Conservation (phyloP, 2,888 invertebrate species). For the Chirona hameri region DNA sequence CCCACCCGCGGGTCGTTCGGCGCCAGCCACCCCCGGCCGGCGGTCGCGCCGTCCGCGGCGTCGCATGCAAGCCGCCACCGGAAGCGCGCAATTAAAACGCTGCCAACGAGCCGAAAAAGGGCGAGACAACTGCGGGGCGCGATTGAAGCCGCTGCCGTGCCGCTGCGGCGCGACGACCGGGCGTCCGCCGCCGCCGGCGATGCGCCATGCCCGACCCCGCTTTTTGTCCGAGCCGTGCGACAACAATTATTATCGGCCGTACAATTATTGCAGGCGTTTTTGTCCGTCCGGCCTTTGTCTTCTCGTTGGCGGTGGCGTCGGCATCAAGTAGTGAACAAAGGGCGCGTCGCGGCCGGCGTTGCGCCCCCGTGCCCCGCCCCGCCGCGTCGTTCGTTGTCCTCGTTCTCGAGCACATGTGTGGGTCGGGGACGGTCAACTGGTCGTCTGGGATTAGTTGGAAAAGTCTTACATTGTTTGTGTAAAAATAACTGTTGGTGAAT, state of each 20-base stretch:
- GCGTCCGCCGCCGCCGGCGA: not conserved
- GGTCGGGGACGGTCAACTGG: not conserved
- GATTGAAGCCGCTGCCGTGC: not conserved
- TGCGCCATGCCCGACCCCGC: not conserved
- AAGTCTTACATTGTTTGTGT: too few relatives aligned
- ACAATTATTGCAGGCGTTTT: conserved; percentile 24
- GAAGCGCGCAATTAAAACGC: conserved; percentile 25
- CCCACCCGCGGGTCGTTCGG: not conserved
- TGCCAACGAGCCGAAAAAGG: not conserved
- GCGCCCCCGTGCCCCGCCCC: not conserved
- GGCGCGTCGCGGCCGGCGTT: not conserved
- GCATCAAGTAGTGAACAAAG: not conserved
- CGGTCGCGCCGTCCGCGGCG: not conserved
- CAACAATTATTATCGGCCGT: conserved; percentile 4
- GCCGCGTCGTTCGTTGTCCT: not conserved
- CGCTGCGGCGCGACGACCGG: not conserved
- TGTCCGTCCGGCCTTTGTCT: not conserved
- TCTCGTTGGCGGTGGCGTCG: not conserved
- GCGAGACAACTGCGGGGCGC: not conserved
- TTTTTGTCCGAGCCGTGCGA: not conserved
- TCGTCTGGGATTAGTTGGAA: not conserved
- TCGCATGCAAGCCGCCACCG: conserved; percentile 9
- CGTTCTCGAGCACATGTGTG: not conserved
- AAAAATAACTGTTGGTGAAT: too few relatives aligned
- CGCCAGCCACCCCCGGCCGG: not conserved